Percentiles rank a stretch among this genome's conserved stretches.
Conservation (phyloP, 2,797 vertebrate species). For the Myripristis murdjan region DNA sequence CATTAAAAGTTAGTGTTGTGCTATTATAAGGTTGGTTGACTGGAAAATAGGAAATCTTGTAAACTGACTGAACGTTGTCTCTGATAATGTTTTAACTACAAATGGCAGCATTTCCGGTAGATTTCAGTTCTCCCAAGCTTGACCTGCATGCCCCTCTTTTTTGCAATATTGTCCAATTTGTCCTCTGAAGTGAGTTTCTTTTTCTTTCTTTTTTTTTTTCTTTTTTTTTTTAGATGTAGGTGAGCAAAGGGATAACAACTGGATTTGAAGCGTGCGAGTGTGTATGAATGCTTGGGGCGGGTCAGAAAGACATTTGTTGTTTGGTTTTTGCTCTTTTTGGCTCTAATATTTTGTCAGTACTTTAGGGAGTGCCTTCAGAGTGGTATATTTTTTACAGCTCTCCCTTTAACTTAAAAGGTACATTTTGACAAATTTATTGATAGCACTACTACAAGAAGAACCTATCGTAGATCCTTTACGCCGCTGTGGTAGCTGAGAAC, state of each 20-base stretch:
- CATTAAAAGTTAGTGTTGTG: conserved; percentile 25
- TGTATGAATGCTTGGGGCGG: no score
- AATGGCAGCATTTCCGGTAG: conserved; percentile 30
- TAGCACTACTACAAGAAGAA: conserved; percentile 86
- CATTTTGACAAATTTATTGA: conserved; percentile 67
- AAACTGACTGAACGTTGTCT: conserved; percentile 50
- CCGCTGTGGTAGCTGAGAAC: conserved; percentile 75
- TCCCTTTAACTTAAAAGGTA: conserved; percentile 79
- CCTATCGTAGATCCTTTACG: conserved; percentile 77
- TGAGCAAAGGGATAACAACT: conserved; percentile 92
- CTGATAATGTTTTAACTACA: conserved; percentile 26
- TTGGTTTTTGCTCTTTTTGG: conserved; percentile 67
- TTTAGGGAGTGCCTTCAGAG: conserved; percentile 79
- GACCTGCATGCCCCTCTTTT: conserved; percentile 45
- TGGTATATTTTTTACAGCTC: conserved; percentile 59
- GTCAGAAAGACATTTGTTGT: conserved; percentile 73
- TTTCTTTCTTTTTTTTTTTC: no score
- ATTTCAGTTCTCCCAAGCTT: conserved; percentile 13
- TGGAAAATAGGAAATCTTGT: conserved; percentile 38
- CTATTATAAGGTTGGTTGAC: conserved; percentile 47
- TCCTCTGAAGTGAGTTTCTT: conserved; percentile 64
- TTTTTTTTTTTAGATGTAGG: conserved; percentile 81
- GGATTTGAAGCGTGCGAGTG: conserved; percentile 71
- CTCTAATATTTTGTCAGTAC: conserved; percentile 63
- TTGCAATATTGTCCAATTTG: conserved; percentile 53